Evolutionary conservation across 2,888 invertebrate species (phyloP).

Genomic region (Ectemnius continuus): DNA sequence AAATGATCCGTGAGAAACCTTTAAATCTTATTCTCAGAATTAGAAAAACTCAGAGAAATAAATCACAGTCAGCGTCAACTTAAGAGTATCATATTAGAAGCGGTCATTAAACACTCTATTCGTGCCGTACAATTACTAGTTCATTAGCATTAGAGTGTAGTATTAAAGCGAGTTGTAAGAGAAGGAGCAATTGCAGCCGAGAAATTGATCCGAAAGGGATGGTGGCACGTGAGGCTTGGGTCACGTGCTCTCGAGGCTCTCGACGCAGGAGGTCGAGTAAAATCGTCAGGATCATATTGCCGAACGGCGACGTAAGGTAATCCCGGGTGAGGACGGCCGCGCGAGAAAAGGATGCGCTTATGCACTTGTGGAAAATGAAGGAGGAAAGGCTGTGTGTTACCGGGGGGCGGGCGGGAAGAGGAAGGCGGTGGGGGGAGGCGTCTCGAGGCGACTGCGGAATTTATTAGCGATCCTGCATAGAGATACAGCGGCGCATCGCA

Average conservation of each 20-base stretch:
- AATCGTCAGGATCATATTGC: conserved; percentile 32
- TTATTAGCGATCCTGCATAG: conserved; percentile 73
- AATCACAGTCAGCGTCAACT: too few relatives aligned
- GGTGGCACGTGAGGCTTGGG: too few relatives aligned
- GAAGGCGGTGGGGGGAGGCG: conserved; percentile 42
- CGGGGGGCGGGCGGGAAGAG: conserved; percentile 47
- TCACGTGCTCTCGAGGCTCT: neutral
- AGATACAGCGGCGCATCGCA: conserved; percentile 71
- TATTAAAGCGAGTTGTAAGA: too few relatives aligned
- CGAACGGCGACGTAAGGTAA: neutral
- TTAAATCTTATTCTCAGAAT: conserved; percentile 13
- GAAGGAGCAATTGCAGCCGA: too few relatives aligned
- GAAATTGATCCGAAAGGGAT: too few relatives aligned
- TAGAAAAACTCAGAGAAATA: too few relatives aligned
- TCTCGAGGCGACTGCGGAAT: conserved; percentile 64
- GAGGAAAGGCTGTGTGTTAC: conserved; percentile 21
- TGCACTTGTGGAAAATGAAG: conserved; percentile 20
- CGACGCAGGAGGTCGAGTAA: conserved; percentile 17
- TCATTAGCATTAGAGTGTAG: too few relatives aligned
- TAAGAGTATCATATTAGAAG: conserved; percentile 2
- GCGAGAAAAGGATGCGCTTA: conserved; percentile 9
- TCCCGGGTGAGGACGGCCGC: neutral
- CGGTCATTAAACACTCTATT: neutral
- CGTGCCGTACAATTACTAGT: too few relatives aligned
- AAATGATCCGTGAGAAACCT: conserved; percentile 20